These are phyloP conservation scores for Gymnoscopelus microlampas DNA, from an alignment of 2,797 vertebrate genomes.

Conservation along the genomic window DNA sequence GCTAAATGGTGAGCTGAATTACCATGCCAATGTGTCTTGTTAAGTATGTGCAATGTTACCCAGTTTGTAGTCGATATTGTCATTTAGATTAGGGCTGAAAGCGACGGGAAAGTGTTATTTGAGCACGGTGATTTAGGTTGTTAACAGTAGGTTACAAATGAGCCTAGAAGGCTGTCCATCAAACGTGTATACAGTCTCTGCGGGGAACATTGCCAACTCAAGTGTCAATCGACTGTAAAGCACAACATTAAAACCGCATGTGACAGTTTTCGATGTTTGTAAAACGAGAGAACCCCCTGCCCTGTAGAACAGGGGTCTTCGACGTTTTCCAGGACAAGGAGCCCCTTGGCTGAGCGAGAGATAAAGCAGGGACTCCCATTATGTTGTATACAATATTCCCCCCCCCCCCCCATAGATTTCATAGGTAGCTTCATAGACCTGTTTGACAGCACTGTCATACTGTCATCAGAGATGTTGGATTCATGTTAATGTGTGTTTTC, in stretches of 20 bases:
- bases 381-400: too few species aligned
- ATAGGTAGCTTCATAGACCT: too few species aligned
- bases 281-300: neutral
- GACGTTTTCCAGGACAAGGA: too few species aligned
- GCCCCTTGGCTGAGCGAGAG: too few species aligned
- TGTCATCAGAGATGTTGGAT: too few species aligned
- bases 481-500: too few species aligned
- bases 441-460: too few species aligned
- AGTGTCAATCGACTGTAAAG: too few species aligned
- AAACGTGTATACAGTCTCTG: neutral
- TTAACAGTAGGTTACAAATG: conserved; percentile 57
- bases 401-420: too few species aligned
- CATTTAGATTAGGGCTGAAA: conserved; percentile 73
- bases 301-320: too few species aligned
- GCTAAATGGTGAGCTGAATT: conserved; percentile 75
- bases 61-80: conserved; percentile 80
- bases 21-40: conserved; percentile 80
- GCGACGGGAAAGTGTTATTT: conserved; percentile 58
- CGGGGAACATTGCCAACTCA: too few species aligned
- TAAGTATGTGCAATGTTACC: conserved; percentile 80
- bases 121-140: conserved; percentile 54
- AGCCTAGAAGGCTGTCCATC: conserved; percentile 29
- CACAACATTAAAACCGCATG: neutral
- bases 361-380: too few species aligned
- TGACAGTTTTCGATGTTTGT: neutral